A percentile compares a stretch with the other conserved stretches of the same genome.
These are phyloP conservation scores for Berghia stephanieae DNA, from an alignment of 1,140 invertebrate genomes.

Conservation along the genomic window DNA sequence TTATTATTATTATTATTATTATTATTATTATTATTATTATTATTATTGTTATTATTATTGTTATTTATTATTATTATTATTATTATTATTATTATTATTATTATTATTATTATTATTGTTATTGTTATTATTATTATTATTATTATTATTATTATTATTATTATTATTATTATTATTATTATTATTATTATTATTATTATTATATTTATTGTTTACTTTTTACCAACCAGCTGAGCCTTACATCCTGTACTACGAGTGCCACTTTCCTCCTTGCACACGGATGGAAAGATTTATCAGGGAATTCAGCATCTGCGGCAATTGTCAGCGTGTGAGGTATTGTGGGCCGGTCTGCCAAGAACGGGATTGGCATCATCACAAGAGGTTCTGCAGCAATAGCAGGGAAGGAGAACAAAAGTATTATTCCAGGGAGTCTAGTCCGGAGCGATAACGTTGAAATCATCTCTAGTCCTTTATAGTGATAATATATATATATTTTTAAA, in stretches of 20 bases:
- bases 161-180: no score
- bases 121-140: no score
- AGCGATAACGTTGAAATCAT: constrained; percentile 14
- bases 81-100: no score
- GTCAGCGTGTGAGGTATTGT: constrained; percentile 70
- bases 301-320: constrained; percentile 72
- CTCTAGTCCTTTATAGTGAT: no score
- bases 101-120: no score
- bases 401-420: constrained; percentile 46
- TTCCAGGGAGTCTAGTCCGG: background rate
- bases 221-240: constrained; percentile 64
- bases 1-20: no score
- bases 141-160: no score
- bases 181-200: no score
- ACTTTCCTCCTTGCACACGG: constrained; percentile 71
- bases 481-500: no score
- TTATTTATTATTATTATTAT: no score
- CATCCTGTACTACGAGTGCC: constrained; percentile 71
- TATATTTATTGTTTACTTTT: constrained; percentile 30
- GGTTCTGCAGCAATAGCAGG: constrained; percentile 67
- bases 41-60: no score
- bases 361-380: constrained; percentile 70
- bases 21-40: no score
- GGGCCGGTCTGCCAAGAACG: constrained; percentile 69
- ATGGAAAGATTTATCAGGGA: constrained; percentile 71